Percentiles rank a stretch among this genome's conserved stretches.
Evolutionary conservation across 2,797 vertebrate genomes (phyloP).

Genomic region (Etheostoma nigrum): DNA sequence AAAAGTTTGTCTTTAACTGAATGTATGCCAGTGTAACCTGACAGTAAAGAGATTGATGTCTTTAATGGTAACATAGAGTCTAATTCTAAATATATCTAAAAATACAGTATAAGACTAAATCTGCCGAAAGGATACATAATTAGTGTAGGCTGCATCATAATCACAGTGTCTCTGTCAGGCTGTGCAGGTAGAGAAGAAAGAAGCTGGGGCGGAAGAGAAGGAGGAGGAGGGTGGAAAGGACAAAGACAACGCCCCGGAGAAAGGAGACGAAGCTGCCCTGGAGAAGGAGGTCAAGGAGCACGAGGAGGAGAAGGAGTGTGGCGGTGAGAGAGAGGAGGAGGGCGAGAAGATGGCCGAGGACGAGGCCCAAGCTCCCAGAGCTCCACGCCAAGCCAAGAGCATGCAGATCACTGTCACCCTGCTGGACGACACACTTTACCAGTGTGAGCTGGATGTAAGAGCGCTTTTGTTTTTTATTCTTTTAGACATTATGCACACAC

Average conservation of each 20-base stretch:
- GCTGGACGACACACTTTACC: constrained; percentile 92
- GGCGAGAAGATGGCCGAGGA: constrained; percentile 75
- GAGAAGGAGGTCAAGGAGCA: constrained; percentile 76
- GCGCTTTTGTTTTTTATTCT: neutral
- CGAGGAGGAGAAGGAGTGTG: constrained; percentile 76
- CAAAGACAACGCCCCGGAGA: constrained; percentile 68
- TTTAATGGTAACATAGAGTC: too few species aligned
- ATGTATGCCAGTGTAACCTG: neutral
- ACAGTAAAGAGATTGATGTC: too few species aligned
- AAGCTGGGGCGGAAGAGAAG: constrained; percentile 72
- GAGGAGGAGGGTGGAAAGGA: constrained; percentile 83
- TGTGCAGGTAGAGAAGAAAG: constrained; percentile 84
- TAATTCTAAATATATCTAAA: too few species aligned
- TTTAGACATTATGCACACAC: neutral
- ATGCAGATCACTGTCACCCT: constrained; percentile 94
- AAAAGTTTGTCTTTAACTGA: too few species aligned
- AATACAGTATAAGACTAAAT: neutral
- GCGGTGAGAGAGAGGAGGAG: constrained; percentile 62
- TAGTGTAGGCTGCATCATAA: neutral
- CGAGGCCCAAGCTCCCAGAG: constrained; percentile 85
- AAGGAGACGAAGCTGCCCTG: constrained; percentile 69
- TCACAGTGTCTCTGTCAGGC: constrained; percentile 76
- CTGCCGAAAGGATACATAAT: neutral
- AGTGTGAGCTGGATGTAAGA: constrained; percentile 95
- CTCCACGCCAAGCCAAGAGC: constrained; percentile 86